A percentile compares a stretch with the other conserved stretches of the same genome.
Evolutionary conservation across 2,797 vertebrate genomes (phyloP).

Genomic region (Aeoliscus strigatus): DNA sequence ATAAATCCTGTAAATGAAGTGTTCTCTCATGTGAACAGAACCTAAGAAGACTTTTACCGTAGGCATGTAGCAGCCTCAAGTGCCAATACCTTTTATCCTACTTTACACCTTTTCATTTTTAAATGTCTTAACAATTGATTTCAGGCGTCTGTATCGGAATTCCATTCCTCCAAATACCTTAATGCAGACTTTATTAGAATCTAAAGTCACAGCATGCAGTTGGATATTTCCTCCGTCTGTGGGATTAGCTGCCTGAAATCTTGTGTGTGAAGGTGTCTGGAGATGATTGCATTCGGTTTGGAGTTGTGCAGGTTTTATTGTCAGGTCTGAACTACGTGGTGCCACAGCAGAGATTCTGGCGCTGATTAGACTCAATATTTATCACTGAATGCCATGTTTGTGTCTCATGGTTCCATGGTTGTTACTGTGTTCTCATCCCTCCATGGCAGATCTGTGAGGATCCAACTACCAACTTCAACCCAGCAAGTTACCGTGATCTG

Average conservation of each 20-base stretch:
- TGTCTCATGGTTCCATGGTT: too few relatives aligned
- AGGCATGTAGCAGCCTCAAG: neutral
- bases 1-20: neutral
- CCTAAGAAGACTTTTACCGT: neutral
- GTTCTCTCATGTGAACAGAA: neutral
- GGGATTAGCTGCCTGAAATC: slow-evolving; percentile 11
- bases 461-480: too few relatives aligned
- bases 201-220: slow-evolving; percentile 9
- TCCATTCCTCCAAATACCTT: slow-evolving; percentile 19
- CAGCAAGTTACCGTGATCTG: too few relatives aligned
- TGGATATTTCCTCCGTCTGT: slow-evolving; percentile 10
- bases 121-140: slow-evolving; percentile 5
- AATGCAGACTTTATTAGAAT: slow-evolving; percentile 30
- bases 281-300: slow-evolving; percentile 5
- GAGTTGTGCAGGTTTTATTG: slow-evolving; percentile 7
- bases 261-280: slow-evolving; percentile 11
- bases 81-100: slow-evolving; percentile 5
- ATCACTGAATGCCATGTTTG: too few relatives aligned
- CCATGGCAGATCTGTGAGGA: too few relatives aligned
- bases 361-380: too few relatives aligned
- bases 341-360: too few relatives aligned
- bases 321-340: too few relatives aligned
- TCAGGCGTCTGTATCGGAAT: neutral
- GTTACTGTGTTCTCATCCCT: too few relatives aligned
- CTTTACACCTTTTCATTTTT: slow-evolving; percentile 8